Evolutionary conservation across 2,888 invertebrate species (phyloP).

Genomic region (Choreutis nemorana): DNA sequence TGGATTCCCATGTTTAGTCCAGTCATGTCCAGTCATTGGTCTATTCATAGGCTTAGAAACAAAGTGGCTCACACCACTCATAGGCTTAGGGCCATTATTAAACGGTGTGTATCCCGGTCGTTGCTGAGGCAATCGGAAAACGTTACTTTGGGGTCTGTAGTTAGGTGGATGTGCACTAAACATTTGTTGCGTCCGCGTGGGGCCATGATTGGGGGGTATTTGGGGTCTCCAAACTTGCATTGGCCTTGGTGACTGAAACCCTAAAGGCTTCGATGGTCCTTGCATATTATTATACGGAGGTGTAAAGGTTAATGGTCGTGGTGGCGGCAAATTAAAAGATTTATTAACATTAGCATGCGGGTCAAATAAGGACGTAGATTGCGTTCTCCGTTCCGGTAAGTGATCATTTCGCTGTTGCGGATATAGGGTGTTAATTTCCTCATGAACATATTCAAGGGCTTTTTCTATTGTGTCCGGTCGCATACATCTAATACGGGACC

Average conservation of each 20-base stretch:
- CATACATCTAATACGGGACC: not conserved
- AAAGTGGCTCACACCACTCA: not conserved
- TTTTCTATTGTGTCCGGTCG: constrained; percentile 2
- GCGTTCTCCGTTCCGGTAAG: not conserved
- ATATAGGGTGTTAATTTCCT: not conserved
- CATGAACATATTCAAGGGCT: constrained; percentile 2
- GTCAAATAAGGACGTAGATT: not conserved
- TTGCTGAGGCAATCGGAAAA: not conserved
- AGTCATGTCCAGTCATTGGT: not conserved
- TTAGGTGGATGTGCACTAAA: not conserved
- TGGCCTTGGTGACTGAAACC: not conserved
- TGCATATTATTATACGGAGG: not conserved
- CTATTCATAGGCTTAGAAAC: not conserved
- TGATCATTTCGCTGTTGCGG: not conserved
- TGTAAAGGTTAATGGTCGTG: not conserved
- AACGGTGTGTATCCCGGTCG: not conserved
- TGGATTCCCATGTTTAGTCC: not conserved
- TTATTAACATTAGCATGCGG: too few species aligned
- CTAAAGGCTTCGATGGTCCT: not conserved
- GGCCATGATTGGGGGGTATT: not conserved
- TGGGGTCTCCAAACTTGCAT: too few species aligned
- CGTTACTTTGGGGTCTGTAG: not conserved
- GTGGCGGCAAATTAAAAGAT: not conserved
- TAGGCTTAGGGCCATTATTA: too few species aligned
- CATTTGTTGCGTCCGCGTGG: not conserved